phyloP scores from a whole-genome alignment of 2,113 vertebrate genomes.

The Calcarius ornatus region DNA sequence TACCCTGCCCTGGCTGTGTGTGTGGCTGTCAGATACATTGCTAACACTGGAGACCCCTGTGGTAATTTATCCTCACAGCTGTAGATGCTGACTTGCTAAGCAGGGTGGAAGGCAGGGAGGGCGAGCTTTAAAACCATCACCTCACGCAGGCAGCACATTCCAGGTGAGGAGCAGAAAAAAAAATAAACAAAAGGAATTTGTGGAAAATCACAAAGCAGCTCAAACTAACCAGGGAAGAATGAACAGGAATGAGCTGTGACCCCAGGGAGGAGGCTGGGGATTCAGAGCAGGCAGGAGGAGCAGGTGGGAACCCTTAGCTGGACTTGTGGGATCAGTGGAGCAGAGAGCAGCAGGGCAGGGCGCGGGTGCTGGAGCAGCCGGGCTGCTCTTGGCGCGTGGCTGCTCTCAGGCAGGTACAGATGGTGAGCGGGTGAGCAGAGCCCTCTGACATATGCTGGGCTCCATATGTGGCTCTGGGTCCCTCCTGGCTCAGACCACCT shows the following conservation, averaged over 20 bases:
- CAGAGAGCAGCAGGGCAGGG: neutral
- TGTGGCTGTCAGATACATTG: conserved; percentile 3
- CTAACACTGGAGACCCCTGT: neutral
- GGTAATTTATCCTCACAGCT: neutral
- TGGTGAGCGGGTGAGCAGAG: conserved; percentile 8
- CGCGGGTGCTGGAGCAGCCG: neutral
- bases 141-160: neutral
- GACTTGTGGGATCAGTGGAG: neutral
- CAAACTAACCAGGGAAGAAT: neutral
- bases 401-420: conserved; percentile 35
- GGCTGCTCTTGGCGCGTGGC: neutral
- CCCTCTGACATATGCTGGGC: conserved; percentile 35
- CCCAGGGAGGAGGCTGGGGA: neutral
- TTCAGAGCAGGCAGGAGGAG: neutral
- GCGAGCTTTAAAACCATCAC: neutral
- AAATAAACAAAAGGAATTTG: neutral
- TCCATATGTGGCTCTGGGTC: conserved; percentile 29
- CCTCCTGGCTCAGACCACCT: conserved; percentile 32
- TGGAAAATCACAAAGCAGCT: neutral
- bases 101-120: neutral
- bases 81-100: neutral
- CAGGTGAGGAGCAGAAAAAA: neutral
- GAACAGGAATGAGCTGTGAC: neutral
- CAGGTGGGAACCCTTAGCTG: neutral
- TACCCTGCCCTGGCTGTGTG: neutral